Evolutionary conservation across 2,113 vertebrate species (phyloP), one percentile per base, ranked within the genome.

Genomic region (Tupaia tana): DNA sequence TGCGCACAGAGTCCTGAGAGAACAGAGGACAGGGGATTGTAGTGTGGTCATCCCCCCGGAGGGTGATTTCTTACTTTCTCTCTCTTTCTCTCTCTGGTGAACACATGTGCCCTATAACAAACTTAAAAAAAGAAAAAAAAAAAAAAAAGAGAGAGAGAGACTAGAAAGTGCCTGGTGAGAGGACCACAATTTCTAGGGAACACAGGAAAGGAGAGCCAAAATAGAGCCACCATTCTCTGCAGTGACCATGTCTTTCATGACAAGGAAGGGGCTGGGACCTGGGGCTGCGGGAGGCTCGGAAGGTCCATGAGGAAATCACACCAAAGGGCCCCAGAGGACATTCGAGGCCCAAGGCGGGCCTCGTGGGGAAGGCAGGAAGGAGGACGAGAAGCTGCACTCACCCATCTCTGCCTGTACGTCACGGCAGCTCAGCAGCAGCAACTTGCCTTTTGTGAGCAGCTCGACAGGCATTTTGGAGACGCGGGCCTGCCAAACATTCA

Each of bases 351-450:
- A 61, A 69, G 56, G 24, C 56, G 25, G 24, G 43, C 59, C 6
- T 0, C 2, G 52, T 31, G 59, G 31, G 16, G 43, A 88, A 8
- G 5, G 7, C 74, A 69, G 43, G 81, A 74, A 92, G 34, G 59
- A 2, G 0, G 67, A 25, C 83, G 61, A 59, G 6, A 25, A 54
- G 66, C 43, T 83, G 78, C 18, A 96, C 98, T 29, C 82, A 99
- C 99, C 94, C n/a, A 98, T 84, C 71, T 98, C 83, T 58, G 98
- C 95, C 86, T 97, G 98, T 5, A 98, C 6, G 12, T 83, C 25
- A 0, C 11, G 69, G 91, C 98, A 98, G 93, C 96, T 94, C 85
- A 99, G 94, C 19, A 96, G 85, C 86, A 99, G 97, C 56, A 99
- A 80, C 15, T 97, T 96, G 88, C 98, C 98, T 95, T 97, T 96